Base-by-base conservation (phyloP, 2,888 invertebrate genomes). In the Aphodius sticticus region DNA sequence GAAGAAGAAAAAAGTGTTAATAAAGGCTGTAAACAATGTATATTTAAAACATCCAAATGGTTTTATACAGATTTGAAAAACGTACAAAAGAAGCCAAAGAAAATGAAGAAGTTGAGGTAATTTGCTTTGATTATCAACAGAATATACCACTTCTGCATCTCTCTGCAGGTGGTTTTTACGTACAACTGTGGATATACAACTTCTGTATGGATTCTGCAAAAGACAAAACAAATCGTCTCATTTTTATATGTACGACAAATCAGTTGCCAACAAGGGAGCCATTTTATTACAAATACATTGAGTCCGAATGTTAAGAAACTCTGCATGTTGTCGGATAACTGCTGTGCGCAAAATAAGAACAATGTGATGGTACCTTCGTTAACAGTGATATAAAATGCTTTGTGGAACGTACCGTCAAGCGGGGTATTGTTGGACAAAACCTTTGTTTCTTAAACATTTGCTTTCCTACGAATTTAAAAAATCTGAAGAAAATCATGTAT, bases 281-380 rank as follows among this genome's bases (percentile, higher is more conserved):
- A 72, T 72, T 72, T 16, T 72, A 72, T 72, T 26, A 72, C 16
- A 72, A 72, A 16, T 72, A 26, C 35, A 26, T 16, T 72, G 16
- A 14, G 26, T 16, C 26, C 72, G 35, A 16, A 72, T 26, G 72
- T 72, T 72, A 72, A 72, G 35, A 16, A 72, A 26, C 12, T 72
- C 16, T 72, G 16, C 35, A 72, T 72, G 12, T 72, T 72, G 7
- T 72, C 72, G 16, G 72, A 72, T 16, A 72, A 72, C 72, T 72
- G 72, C 26, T 16, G 26, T 16, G 72, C 16, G 35, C 26, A 72
- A 72, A 72, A 72, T 72, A 72, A 72, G 35, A 72, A 70, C 16
- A 70, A 16, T 16, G 70, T 70, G n/a, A 16, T 70, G 70, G n/a
- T n/a, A 6, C 70, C 6, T 16, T 72, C 9, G 16, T 72, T 26